A percentile compares a stretch with the other conserved stretches of the same genome.
Conservation (phyloP, 2,888 invertebrate genomes). For the Bimastos eiseni region DNA sequence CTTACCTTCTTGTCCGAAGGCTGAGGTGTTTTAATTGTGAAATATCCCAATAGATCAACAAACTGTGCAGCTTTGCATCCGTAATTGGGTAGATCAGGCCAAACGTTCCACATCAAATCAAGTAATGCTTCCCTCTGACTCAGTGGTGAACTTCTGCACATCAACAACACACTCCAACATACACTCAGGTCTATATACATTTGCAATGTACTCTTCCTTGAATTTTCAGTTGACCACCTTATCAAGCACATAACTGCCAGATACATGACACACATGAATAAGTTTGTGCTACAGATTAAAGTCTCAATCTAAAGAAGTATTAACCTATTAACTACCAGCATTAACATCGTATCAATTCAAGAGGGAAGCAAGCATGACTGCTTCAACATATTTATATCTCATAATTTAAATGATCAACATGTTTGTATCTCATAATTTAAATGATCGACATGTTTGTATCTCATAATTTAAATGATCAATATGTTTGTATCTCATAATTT, state of each 20-base stretch:
- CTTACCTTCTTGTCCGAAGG: slow-evolving; percentile 51
- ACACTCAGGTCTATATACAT: neutral
- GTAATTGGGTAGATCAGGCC: slow-evolving; percentile 85
- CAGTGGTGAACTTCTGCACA: slow-evolving; percentile 31
- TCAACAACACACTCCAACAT: neutral
- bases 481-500: too few species aligned
- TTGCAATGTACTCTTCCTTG: neutral
- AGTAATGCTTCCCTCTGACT: slow-evolving; percentile 78
- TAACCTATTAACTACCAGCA: neutral
- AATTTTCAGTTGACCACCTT: neutral
- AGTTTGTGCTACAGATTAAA: neutral
- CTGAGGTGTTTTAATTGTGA: slow-evolving; percentile 76
- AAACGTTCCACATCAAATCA: slow-evolving; percentile 84
- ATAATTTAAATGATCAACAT: too few species aligned
- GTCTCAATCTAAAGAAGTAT: neutral
- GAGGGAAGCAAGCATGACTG: too few species aligned
- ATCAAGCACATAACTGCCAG: neutral
- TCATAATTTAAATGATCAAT: too few species aligned
- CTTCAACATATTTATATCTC: too few species aligned
- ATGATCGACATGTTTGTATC: too few species aligned
- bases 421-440: too few species aligned
- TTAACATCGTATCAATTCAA: too few species aligned
- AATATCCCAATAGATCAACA: slow-evolving; percentile 91
- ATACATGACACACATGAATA: neutral
- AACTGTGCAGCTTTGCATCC: slow-evolving; percentile 94